Percentiles rank a stretch among this genome's conserved stretches.
These are phyloP conservation scores for Camelus dromedarius DNA, from an alignment of 2,113 vertebrate species.

Conservation along the genomic window DNA sequence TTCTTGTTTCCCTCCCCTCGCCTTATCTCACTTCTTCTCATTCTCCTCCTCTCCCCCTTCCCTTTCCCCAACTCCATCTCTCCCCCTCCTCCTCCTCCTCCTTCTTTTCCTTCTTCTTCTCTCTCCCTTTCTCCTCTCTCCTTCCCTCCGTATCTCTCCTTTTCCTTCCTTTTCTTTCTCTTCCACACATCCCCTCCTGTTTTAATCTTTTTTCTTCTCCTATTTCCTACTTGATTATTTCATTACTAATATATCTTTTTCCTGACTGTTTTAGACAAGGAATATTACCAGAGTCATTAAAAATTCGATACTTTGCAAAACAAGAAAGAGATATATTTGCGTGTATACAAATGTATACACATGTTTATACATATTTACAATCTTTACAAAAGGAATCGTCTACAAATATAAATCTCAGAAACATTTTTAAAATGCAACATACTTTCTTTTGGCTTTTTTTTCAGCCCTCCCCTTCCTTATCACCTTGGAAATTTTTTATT, in stretches of 20 bases:
- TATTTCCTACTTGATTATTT: not conserved
- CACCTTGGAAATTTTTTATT: constrained; percentile 15
- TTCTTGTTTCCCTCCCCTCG: too few species aligned
- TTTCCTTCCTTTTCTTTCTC: not conserved
- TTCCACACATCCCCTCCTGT: not conserved
- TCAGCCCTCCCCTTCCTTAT: not conserved
- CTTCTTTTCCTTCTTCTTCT: not conserved
- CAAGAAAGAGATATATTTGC: not conserved
- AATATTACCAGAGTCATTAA: not conserved
- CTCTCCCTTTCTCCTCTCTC: not conserved
- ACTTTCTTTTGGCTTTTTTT: not conserved
- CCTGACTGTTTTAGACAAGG: not conserved
- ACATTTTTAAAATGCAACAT: not conserved
- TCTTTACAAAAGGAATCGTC: not conserved
- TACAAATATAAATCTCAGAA: not conserved
- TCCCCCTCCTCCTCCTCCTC: too few species aligned
- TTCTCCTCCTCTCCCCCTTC: not conserved
- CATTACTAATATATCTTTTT: not conserved
- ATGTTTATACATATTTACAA: not conserved
- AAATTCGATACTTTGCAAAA: not conserved
- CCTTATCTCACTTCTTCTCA: too few species aligned
- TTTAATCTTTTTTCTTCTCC: not conserved
- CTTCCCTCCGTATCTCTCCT: not conserved
- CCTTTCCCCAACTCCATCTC: too few species aligned
- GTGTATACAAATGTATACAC: not conserved